Base-by-base conservation (phyloP, 2,113 vertebrate species). In the Cichladusa arquata region DNA sequence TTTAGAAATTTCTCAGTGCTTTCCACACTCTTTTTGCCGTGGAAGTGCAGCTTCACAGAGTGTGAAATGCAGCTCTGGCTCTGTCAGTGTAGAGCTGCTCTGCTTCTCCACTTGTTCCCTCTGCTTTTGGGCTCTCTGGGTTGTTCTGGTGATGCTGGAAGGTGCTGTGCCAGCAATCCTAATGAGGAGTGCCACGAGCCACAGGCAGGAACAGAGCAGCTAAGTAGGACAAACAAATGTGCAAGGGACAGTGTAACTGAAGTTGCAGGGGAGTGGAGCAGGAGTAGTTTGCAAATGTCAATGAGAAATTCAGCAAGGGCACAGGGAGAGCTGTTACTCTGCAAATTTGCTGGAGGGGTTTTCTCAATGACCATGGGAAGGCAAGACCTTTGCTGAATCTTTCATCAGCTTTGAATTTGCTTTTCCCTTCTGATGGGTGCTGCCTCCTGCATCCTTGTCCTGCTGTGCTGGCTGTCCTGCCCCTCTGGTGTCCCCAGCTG, bases 21-120 rank as follows among this genome's bases (percentile, higher is more conserved):
- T 88, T 66, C 48, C 28, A 14, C 8, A 6, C 31, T 42, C 0
- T 14, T 42, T 87, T 23, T 36, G 6, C 38, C 2, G 2, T 19
- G 19, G 40, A 60, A 48, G 36, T 36, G 38, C 14, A 88, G 50
- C 82, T 81, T 74, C 44, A n/a, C 50, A 33, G 45, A 34, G 48
- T 71, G 51, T 28, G 60, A 83, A 64, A 57, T 38, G 28, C 0
- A 8, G 60, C 14, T 44, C 53, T 17, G 65, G 60, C 54, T 65
- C 45, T 58, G 33, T 28, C 19, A 7, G 26, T n/a, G 3, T 7
- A 8, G 67, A 82, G 73, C 57, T 81, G 3, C 61, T 48, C 48
- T 51, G 45, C 11, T 40, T 11, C 67, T 7, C 1, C 3, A 0
- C 22, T 53, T 22, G 13, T 12, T 69, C 36, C 61, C 28, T 0